Base-by-base conservation (phyloP, 2,888 invertebrate species). In the Ornithoptera alexandrae region DNA sequence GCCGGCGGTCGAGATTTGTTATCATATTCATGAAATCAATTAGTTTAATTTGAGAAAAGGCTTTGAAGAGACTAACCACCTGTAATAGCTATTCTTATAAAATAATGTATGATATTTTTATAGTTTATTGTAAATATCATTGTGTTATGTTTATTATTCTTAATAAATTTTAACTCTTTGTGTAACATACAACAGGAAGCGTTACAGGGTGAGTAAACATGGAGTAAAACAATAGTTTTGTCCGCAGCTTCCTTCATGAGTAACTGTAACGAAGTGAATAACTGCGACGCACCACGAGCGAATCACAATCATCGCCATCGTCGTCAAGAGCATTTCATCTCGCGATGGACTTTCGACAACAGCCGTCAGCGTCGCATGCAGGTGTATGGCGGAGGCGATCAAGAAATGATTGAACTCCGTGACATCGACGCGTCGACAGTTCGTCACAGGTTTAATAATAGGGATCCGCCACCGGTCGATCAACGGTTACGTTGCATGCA, bases 341-440 rank as follows among this genome's bases (percentile, higher is more conserved):
- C 73, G n/a, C 79, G 84, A 0, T 88, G 87, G 88, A 84, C 75
- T 2, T 84, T 85, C 72, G 80, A 85, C 77, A 86, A 84, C 78
- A 79, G 74, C 62, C 80, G 84, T 0, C 79, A 80, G 39, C 69
- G 73, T 15, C 73, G 72, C 22, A 65, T 72, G 46, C 65, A 58
- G 60, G 59, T 61, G 17, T 15, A 61, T 39, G 20, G 22, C 22
- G 10, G 56, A 10, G 53, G 12, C 42, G 18, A 58, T 20, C 18
- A 42, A n/a, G 72, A 74, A 22, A 46, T 62, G 39, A 50, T 74
- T 10, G 74, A 75, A 30, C 70, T 72, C 67, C 22, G 50, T 42
- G 59, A 57, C n/a, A 22, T 68, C 56, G 50, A n/a, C n/a, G 46
- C 53, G 15, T n/a, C 61, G 1, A 10, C 53, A 53, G 57, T 5